Evolutionary conservation across 2,113 vertebrate species (phyloP).

Genomic region (Onychorhynchus coronatus): DNA sequence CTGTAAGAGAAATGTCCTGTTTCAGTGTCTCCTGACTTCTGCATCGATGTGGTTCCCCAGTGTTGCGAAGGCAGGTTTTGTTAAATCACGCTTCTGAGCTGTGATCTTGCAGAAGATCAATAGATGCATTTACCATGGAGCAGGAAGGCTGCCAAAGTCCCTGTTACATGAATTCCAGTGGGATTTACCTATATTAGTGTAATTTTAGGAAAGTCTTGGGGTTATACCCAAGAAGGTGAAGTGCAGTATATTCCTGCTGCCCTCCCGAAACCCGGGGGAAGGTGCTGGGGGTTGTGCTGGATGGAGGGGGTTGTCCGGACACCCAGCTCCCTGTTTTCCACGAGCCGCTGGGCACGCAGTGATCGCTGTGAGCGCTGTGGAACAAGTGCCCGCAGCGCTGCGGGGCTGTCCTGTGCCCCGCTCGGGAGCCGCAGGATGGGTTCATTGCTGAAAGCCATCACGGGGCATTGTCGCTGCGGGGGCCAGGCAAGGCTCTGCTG

Average conservation of each 20-base stretch:
- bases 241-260: background rate
- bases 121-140: background rate
- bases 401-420: background rate
- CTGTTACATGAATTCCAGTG: background rate
- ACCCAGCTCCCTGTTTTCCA: background rate
- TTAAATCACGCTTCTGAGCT: background rate
- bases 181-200: background rate
- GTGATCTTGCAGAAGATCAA: background rate
- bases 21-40: background rate
- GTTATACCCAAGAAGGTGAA: background rate
- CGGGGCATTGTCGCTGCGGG: background rate
- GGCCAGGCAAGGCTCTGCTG: accelerated
- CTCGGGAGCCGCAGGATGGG: background rate
- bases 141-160: background rate
- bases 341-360: accelerated
- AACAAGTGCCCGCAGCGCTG: background rate
- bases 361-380: background rate
- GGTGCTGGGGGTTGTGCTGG: background rate
- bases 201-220: background rate
- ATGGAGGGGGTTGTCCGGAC: accelerated
- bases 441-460: background rate
- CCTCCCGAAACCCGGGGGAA: background rate
- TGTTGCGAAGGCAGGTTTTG: accelerated
- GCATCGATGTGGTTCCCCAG: background rate
- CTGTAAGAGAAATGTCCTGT: slow-evolving; percentile 60